Base-by-base conservation (phyloP, 2,888 invertebrate genomes). In the Oligia strigilis region DNA sequence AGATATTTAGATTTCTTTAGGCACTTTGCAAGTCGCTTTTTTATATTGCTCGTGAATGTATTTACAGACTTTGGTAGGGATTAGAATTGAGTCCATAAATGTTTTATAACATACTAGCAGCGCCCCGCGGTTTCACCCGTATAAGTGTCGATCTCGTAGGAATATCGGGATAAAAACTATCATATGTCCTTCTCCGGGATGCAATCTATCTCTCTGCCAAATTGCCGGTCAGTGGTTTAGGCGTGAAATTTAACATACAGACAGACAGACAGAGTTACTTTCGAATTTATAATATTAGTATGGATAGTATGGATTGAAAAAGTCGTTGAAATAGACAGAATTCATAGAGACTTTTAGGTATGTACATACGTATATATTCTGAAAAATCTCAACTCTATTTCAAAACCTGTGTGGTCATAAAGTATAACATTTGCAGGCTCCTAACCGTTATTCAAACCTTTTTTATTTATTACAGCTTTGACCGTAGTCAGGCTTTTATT, bases 401-500 rank as follows among this genome's bases (percentile, higher is more conserved):
- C 3, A 64, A 55, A 55, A 43, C 19, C 11, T 9, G 36, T 82
- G 46, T 75, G 49, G 4, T 75, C n/a, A 40, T 14, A 64, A 62
- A 46, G 4, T 64, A 36, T 23, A 14, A 43, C n/a, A 55, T 40
- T 72, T n/a, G 8, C 36, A 9, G 78, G 43, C 14, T 65, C 13
- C 11, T 9, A 43, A 75, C 23, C 23, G 19, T 19, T 71, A 36
- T 58, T 55, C 8, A 58, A 71, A 60, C 9, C 36, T 46, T 60
- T 55, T 75, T 70, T 67, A 77, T 62, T 78, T 60, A 60, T 60
- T 46, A 36, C 55, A 52, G 84, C 78, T 78, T 58, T 65, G 43
- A 23, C 58, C 36, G 70, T 71, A 66, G 17, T 60, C 40, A 65
- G 1, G 52, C 19, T 66, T 66, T 78, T 43, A 72, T 55, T 81